Base-by-base conservation (phyloP, 2,797 vertebrate species). In the Acrossocheilus fasciatus region DNA sequence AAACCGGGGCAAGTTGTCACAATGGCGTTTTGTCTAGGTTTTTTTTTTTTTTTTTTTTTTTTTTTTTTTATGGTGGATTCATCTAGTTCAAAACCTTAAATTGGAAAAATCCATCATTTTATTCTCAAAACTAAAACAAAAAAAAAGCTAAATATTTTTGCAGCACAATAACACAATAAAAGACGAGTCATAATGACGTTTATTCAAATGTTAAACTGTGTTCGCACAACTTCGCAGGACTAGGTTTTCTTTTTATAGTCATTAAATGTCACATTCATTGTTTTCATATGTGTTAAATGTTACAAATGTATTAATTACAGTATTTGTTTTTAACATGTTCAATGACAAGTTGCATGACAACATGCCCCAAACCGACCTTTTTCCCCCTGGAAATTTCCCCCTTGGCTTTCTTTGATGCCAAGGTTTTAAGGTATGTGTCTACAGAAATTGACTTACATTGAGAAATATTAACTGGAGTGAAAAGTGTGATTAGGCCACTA, bases 11-110 rank as follows among this genome's bases (percentile, higher is more conserved):
- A 77, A 41, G 34, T 41, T 77, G 34, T 77, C 75, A 59, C 20
- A 59, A 23, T 41, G 34, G 6, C 0, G 50, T 54, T 39, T 39
- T 47, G 20, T 23, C 54, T 52, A 18, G 17, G 14, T 47, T 47
- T 47, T 47, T 50, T 50, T 4, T 0, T 0, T 30, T 30, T 1
- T 50, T 15, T 0, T 0, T 30, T 30, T 30, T 1, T 30, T 30
- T 30, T 30, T 30, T 30, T 30, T 30, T 30, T 30, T 6, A 6
- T 54, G 52, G 2, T 20, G 52, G 52, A 18, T 54, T 54, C 6
- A 54, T 54, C 52, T 57, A 57, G 54, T 23, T 23, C 20, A 57
- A 57, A 43, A n/a, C 39, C 10, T n/a, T 4, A 9, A 17, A 6
- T n/a, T 45, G 15, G 3, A 47, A 47, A 5, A 18, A 8, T 30